phyloP scores from a whole-genome alignment of 2,797 vertebrate species.

The Melanotaenia nigrans region DNA sequence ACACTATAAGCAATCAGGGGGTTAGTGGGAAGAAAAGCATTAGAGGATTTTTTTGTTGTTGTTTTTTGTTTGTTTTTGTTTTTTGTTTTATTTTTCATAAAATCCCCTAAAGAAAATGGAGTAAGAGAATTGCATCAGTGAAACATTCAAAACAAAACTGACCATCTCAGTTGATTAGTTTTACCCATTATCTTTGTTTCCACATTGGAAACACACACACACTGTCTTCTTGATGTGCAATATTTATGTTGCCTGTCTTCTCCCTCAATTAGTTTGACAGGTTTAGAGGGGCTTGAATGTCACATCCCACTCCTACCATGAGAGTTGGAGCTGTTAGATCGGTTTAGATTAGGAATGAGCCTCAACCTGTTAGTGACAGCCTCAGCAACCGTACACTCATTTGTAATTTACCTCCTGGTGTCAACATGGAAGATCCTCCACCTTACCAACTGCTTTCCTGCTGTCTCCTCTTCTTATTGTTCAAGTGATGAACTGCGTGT shows the following conservation, averaged over 20 bases:
- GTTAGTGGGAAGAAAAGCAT: neutral
- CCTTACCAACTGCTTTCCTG: constrained; percentile 67
- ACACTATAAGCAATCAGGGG: constrained; percentile 40
- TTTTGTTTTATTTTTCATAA: neutral
- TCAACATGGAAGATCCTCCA: constrained; percentile 65
- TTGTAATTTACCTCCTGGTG: constrained; percentile 75
- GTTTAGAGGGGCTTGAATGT: constrained; percentile 41
- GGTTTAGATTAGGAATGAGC: constrained; percentile 56
- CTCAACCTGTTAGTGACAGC: constrained; percentile 17
- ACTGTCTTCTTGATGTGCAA: constrained; percentile 45
- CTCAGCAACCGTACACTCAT: constrained; percentile 37
- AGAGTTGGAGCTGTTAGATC: constrained; percentile 43
- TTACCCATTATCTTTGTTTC: constrained; percentile 70
- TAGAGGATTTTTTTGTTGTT: neutral
- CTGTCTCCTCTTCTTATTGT: constrained; percentile 71
- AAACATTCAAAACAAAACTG: constrained; percentile 73
- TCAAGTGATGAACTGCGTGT: constrained; percentile 54
- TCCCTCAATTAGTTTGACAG: constrained; percentile 68
- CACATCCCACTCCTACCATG: constrained; percentile 40
- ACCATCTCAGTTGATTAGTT: constrained; percentile 62
- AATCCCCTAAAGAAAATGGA: constrained; percentile 28
- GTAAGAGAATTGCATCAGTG: constrained; percentile 71
- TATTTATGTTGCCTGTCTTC: constrained; percentile 69
- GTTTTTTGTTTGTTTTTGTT: neutral
- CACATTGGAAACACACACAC: constrained; percentile 40